Evolutionary conservation across 2,888 invertebrate genomes (phyloP), one percentile per base, ranked within the genome.

Genomic region (Leptinotarsa haldemani): DNA sequence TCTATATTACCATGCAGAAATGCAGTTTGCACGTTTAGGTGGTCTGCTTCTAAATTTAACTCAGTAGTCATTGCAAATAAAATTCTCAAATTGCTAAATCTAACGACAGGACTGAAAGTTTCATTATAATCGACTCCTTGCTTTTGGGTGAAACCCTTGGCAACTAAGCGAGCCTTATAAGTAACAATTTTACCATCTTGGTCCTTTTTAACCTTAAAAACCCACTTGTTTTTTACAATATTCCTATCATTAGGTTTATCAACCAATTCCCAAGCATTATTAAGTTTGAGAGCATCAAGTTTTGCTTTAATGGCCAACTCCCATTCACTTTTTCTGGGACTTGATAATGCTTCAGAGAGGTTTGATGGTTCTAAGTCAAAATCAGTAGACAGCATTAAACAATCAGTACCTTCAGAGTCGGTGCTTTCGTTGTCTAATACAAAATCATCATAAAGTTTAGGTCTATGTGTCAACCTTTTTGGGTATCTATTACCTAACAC

Each of bases 1-100:
- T 79, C 74, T 2, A 82, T 69, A 53, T 75, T 50, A 52, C 81
- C 80, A 80, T 83, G 46, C 30, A 70, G 50, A 30, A 69, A 69
- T 7, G 69, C 69, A 18, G 63, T 69, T 13, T 20, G 3, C 46
- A 69, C 64, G 63, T 69, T 50, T 18, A 63, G 22, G 58, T 69
- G 64, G 9, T 50, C 40, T 25, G 50, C 18, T 52, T 70, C 12
- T 16, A 70, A 50, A 50, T 65, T 52, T 18, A 64, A 64, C 63
- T 64, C 53, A 30, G 53, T 53, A 25, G 70, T 46, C 30, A 79
- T 68, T 81, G 81, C 68, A 73, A 79, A 20, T 77, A 82, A 73
- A 18, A 78, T 22, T 66, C 78, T 71, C 61, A 80, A 58, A 65
- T 72, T 75, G n/a, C 30, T 30, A 7, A 25, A 40, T 20, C 63